Base-by-base conservation (phyloP, 2,113 vertebrate genomes). In the Antennarius striatus region DNA sequence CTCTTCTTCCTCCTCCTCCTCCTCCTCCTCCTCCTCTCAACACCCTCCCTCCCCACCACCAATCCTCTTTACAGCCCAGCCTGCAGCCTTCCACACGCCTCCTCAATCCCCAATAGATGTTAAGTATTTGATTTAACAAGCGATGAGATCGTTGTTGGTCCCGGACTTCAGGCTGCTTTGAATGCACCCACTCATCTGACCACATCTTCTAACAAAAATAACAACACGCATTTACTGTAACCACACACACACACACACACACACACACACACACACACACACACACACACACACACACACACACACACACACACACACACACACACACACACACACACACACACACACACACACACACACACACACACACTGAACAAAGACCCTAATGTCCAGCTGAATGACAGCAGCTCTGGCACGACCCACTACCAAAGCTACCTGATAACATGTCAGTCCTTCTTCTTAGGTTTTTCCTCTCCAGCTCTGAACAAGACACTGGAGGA, bases 81-180 rank as follows among this genome's bases (percentile, higher is more conserved):
- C 66, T 65, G 62, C 59, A 73, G 66, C 61, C 65, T 48, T 65
- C 57, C 58, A 52, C 68, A 55, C 76, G 58, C 28, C 66, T 58
- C 51, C 60, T 92, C 82, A 78, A 91, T 92, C 88, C 88, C 90
- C 91, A 89, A 86, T 93, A 93, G 92, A 91, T 91, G 90, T 93
- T 94, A 93, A 94, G 91, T 90, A 90, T 94, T 93, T 90, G 90
- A 92, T 92, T 95, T 93, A 95, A 94, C 91, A 93, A 93, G 87
- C 82, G 79, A 90, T 89, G 91, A 83, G 91, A 84, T 70, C 88
- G 79, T 77, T 73, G 62, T 57, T 90, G 91, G 85, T 87, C 74
- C 75, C 66, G 60, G 43, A 48, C 73, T 81, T 86, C 45, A 61
- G 92, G 88, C 90, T 86, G 75, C 87, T 54, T 43, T 77, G 65